Evolutionary conservation across 2,888 invertebrate genomes (phyloP), one percentile per base, ranked within the genome.

Genomic region (Zootermopsis nevadensis): DNA sequence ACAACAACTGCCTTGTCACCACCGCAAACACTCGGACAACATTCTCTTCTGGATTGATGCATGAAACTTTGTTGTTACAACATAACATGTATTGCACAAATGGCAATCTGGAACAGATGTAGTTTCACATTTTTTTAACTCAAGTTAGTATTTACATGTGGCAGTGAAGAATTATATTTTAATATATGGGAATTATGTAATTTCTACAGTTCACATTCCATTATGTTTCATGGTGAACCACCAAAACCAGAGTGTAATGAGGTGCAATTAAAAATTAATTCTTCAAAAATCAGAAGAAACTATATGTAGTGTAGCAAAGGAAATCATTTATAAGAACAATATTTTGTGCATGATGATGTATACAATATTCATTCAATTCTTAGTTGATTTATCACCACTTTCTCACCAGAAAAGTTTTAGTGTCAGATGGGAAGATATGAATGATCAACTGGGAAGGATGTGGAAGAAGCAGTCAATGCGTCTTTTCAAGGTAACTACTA

Each of bases 51-150:
- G 24, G 74, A 82, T 82, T 82, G 76, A 83, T 83, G 85, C 76
- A 81, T 77, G 55, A 82, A 72, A 81, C 53, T 72, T 66, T 66
- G 53, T 42, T 60, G 33, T 30, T 72, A 80, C 30, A 79, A 80
- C 38, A 80, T 77, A 83, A 80, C 77, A 82, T 81, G 82, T 85
- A 85, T 85, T 85, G 85, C 85, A 85, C 85, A 82, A 72, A 81
- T 77, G 19, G n/a, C 77, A 66, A 55, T 66, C 79, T 55, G 79
- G 66, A 79, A 79, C 66, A 79, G 79, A 79, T 66, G 22, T 79
- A 79, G 38, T 33, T 33, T 22, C 31, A 31, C 33, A 69, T 30
- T 31, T 10, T 27, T 69, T 69, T 19, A 69, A 69, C 31, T 33
- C 2, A 19, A 7, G 22, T 74, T 38, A 74, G 7, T 33, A 35